Evolutionary conservation across 2,888 invertebrate genomes (phyloP), one percentile per base, ranked within the genome.

Genomic region (Spilarctia lutea): DNA sequence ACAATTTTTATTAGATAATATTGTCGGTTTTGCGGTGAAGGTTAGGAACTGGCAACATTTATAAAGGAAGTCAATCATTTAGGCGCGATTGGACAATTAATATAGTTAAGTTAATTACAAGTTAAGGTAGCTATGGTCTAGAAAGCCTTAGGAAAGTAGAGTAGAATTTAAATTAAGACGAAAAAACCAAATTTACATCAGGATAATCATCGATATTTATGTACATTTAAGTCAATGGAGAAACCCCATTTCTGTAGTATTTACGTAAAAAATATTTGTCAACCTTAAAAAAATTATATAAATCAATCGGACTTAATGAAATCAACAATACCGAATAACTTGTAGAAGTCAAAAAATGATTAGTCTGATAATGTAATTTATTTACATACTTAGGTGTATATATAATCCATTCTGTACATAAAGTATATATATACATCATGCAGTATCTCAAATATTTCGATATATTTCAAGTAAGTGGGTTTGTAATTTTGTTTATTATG

Each of bases 1-100:
- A 67, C 13, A 33, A 77, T 80, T 77, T 71, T 73, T 68, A 60
- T 71, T 30, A 30, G 18, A 63, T 63, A 63, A 30, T 60, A 60
- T 16, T 27, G 27, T 6, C 1, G 48, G 0, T 56, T 27, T 60
- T 13, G 27, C 4, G 27, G 27, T 60, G 60, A 27, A 27, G 60
- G 27, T 60, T 16, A 60, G 60, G n/a, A 27, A 60, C 60, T 63
- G 63, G 63, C 1, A 30, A 63, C 30, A 63, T 63, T 30, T 30
- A 63, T 18, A 63, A 8, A 63, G 63, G 30, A 30, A 63, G 2
- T 30, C 30, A 63, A 63, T 27, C 30, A 30, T 18, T 7, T 18
- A 56, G 7, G 24, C 6, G 16, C 7, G 18, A 18, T 27, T 63
- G 7, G 18, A 63, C 18, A 30, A 30, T 2, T 18, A 30, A 30